Conservation (phyloP, 2,113 vertebrate genomes). For the Salvelinus alpinus region DNA sequence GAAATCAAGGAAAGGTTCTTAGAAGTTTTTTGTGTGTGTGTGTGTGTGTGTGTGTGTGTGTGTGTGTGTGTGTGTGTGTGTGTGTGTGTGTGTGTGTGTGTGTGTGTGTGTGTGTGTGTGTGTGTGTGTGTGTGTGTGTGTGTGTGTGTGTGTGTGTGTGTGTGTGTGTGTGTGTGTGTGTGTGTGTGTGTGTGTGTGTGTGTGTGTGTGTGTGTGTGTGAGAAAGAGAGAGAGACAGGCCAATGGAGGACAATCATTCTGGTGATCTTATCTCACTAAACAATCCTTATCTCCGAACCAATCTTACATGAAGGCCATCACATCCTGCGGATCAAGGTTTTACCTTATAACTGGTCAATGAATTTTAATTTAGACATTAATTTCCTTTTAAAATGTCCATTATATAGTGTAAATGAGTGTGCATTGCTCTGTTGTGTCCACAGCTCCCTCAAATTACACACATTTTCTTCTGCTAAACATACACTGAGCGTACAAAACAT, state of each 20-base stretch:
- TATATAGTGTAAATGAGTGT: background rate
- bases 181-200: background rate
- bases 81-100: too few relatives aligned
- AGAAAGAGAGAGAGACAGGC: background rate
- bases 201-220: too few relatives aligned
- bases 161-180: background rate
- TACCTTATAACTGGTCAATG: background rate
- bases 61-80: constrained; percentile 2
- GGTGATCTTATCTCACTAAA: background rate
- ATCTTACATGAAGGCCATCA: background rate
- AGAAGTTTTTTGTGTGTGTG: background rate
- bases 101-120: background rate
- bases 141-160: background rate
- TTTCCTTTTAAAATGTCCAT: background rate
- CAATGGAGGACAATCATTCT: background rate
- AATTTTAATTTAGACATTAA: background rate
- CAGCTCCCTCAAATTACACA: background rate
- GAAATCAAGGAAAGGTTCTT: background rate
- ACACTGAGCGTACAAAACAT: too few relatives aligned
- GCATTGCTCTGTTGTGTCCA: background rate
- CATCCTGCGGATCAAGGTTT: background rate
- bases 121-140: constrained; percentile 7
- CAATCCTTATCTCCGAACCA: background rate
- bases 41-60: background rate
- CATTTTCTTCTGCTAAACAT: background rate